These are phyloP conservation scores for Cryptomyrus ogoouensis DNA, from an alignment of 2,113 vertebrate species.

Conservation along the genomic window DNA sequence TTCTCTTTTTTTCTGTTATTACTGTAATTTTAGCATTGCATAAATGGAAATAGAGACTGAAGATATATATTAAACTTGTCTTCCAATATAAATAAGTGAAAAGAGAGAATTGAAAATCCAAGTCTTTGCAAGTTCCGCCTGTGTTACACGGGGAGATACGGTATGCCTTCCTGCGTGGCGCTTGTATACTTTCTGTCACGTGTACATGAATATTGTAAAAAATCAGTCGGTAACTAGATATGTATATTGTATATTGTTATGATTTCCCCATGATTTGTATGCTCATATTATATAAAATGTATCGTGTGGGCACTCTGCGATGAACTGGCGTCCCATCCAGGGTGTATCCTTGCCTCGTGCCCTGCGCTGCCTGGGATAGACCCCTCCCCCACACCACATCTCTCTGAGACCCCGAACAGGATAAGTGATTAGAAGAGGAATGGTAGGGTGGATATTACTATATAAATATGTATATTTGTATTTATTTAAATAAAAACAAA, in stretches of 20 bases:
- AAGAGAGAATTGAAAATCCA: background rate
- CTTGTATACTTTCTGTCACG: background rate
- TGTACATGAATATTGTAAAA: constrained; percentile 32
- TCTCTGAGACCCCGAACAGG: background rate
- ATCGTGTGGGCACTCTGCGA: background rate
- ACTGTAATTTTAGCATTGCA: background rate
- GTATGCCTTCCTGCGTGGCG: background rate
- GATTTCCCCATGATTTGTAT: constrained; percentile 17
- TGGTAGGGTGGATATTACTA: constrained; percentile 70
- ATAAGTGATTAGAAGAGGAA: background rate
- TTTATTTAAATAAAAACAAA: constrained; percentile 95
- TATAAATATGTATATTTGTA: constrained; percentile 90
- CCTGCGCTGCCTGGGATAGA: background rate
- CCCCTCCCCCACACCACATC: background rate
- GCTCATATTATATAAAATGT: background rate
- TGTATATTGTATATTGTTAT: constrained; percentile 33
- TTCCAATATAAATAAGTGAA: background rate
- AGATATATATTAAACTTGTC: background rate
- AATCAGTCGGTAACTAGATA: constrained; percentile 28
- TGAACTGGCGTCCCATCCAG: background rate
- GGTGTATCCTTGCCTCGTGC: background rate
- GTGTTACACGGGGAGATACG: background rate
- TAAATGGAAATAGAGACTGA: constrained; percentile 1
- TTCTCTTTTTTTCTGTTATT: constrained; percentile 8
- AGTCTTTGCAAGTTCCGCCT: background rate